Base-by-base conservation (phyloP, 2,888 invertebrate genomes). In the Brachyptera risi region DNA sequence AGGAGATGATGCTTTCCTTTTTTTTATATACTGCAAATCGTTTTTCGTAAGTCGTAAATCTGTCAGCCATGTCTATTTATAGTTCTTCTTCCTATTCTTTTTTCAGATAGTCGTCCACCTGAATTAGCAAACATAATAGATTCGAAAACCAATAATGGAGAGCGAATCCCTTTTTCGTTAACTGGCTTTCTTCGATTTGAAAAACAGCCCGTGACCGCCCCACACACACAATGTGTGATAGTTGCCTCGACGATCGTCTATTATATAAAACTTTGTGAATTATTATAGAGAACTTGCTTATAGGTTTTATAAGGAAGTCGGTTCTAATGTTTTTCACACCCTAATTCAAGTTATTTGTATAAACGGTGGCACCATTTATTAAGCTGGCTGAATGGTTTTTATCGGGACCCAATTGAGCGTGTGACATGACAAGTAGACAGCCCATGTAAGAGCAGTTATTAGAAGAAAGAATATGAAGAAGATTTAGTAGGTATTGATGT, bases 121-220 rank as follows among this genome's bases (percentile, higher is more conserved):
- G 54, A 54, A 54, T 54, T 54, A 54, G 54, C 54, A 13, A 9
- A 21, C 23, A 54, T 54, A 54, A 54, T 54, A 54, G 54, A 54
- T 37, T 21, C 19, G n/a, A n/a, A n/a, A 7, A 13, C 37, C 35
- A 38, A 54, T 54, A 54, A 54, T 54, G 54, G 54, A n/a, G n/a
- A 54, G 54, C 19, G 4, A 31, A 51, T 51, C 49, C 26, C 44
- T 47, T 21, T 47, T n/a, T 3, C 9, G 47, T 21, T 19, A 13
- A 17, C 21, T 21, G 21, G 17, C 54, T 54, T 35, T 7, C 54
- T 7, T 17, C 47, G 42, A 4, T 27, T 51, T 3, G 27, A 51
- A 51, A 51, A 26, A 23, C 50, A 15, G 27, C 37, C 54, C 54
- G 37, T 54, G 54, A 54, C 54, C 54, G 54, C 54, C 54, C 37